Percentiles rank a stretch among this genome's conserved stretches.
phyloP scores from a whole-genome alignment of 2,888 invertebrate genomes.

The Epistrophella euchroma region DNA sequence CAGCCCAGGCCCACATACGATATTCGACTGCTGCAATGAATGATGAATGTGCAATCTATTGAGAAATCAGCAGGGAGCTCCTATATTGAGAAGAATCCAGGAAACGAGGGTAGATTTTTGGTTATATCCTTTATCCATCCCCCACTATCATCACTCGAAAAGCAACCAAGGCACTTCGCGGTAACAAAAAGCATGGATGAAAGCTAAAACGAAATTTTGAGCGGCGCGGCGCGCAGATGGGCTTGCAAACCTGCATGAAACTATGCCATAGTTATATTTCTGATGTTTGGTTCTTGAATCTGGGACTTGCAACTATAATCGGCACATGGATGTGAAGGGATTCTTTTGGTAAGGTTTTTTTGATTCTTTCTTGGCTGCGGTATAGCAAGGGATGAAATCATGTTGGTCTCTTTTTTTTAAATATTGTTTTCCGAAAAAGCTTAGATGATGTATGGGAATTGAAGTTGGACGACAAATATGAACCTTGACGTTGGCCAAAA shows the following conservation, averaged over 20 bases:
- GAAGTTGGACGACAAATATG: background rate
- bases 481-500: slow-evolving; percentile 29
- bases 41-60: slow-evolving; percentile 72
- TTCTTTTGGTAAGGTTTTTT: slow-evolving; percentile 24
- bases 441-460: background rate
- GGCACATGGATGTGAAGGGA: slow-evolving; percentile 38
- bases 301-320: slow-evolving; percentile 4
- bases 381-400: slow-evolving; percentile 8
- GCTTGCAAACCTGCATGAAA: slow-evolving; percentile 9
- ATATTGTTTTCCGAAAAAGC: background rate
- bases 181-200: slow-evolving; percentile 23
- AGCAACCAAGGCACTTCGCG: slow-evolving; percentile 30
- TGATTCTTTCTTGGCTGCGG: slow-evolving; percentile 9
- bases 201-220: slow-evolving; percentile 38
- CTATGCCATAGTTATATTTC: slow-evolving; percentile 6
- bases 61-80: slow-evolving; percentile 64
- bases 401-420: background rate
- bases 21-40: slow-evolving; percentile 55
- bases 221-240: slow-evolving; percentile 19
- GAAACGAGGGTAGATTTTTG: slow-evolving; percentile 60
- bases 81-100: slow-evolving; percentile 49
- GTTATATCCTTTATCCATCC: slow-evolving; percentile 14
- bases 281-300: slow-evolving; percentile 12
- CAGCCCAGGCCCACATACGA: background rate
- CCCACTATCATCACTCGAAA: background rate